Evolutionary conservation across 2,888 invertebrate genomes (phyloP).

Genomic region (Ischnura elegans): DNA sequence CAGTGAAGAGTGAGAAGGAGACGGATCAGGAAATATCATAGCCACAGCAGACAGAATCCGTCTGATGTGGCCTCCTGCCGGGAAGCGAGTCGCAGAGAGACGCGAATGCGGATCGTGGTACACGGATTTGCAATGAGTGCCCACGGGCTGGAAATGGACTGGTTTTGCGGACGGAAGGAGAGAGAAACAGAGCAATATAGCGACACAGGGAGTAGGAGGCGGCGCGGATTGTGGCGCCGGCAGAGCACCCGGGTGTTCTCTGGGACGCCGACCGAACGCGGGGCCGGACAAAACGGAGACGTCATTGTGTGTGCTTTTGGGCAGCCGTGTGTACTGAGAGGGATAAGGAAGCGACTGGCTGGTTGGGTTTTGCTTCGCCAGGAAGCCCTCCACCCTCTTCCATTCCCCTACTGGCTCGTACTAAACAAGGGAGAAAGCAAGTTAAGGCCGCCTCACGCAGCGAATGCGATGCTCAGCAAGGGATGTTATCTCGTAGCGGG

Average conservation of each 20-base stretch:
- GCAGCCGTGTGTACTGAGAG: background rate
- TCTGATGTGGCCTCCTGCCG: no score
- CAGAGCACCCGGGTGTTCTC: background rate
- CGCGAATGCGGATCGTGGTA: background rate
- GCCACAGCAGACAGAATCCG: no score
- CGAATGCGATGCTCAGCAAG: no score
- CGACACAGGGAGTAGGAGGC: background rate
- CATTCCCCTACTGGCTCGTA: no score
- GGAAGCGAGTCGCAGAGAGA: no score
- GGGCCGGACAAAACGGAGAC: constrained; percentile 5
- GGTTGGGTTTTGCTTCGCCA: background rate
- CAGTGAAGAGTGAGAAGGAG: no score
- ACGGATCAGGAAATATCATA: no score
- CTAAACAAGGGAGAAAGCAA: background rate
- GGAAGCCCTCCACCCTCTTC: no score
- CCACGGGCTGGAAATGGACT: background rate
- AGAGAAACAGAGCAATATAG: background rate
- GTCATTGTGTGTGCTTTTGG: constrained; percentile 7
- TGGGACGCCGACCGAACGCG: background rate
- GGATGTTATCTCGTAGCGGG: no score
- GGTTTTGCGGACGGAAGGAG: background rate
- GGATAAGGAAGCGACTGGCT: background rate
- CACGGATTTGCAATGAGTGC: background rate
- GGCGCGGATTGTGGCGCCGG: background rate
- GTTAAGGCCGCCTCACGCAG: no score